Base-by-base conservation (phyloP, 2,797 vertebrate genomes). In the Characodon lateralis region DNA sequence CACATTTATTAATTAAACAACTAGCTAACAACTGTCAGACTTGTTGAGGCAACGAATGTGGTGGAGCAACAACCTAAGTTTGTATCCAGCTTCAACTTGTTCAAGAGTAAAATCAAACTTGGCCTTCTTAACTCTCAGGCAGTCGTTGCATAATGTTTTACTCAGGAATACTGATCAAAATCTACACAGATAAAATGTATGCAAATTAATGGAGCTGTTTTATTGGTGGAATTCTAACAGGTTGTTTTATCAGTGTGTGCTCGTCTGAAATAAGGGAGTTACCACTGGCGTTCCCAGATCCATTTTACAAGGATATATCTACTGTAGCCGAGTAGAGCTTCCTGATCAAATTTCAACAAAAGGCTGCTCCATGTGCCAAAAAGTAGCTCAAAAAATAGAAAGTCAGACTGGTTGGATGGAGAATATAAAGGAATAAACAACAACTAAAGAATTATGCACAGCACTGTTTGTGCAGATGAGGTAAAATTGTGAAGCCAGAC, bases 51-150 rank as follows among this genome's bases (percentile, higher is more conserved):
- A 10, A 24, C 41, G 41, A 24, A 20, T 41, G 63, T 12, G 35
- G 9, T 66, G 39, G 39, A 66, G 35, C 63, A n/a, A 26, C 3
- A 43, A n/a, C 66, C n/a, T 6, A 66, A n/a, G 24, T 69, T 46
- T 69, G 22, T 69, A n/a, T 69, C 66, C 41, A 66, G 66, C 66
- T 69, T 69, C 41, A 46, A 43, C 41, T 46, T 68, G 65, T 68
- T 68, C 66, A 69, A n/a, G 24, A 69, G 13, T 14, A 26, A 10
- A 69, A 43, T 26, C 66, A 43, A 69, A 43, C 66, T 69, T 26
- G 6, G 65, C 22, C 66, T 69, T 69, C 66, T 66, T n/a, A 68
- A 4, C 24, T 41, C 66, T 46, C 41, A 16, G 66, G 66, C 39
- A 6, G 39, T n/a, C 12, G n/a, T 41, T 43, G 63, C 10, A 12